Evolutionary conservation across 2,113 vertebrate species (phyloP).

Genomic region (Tricholaema leucomelas): DNA sequence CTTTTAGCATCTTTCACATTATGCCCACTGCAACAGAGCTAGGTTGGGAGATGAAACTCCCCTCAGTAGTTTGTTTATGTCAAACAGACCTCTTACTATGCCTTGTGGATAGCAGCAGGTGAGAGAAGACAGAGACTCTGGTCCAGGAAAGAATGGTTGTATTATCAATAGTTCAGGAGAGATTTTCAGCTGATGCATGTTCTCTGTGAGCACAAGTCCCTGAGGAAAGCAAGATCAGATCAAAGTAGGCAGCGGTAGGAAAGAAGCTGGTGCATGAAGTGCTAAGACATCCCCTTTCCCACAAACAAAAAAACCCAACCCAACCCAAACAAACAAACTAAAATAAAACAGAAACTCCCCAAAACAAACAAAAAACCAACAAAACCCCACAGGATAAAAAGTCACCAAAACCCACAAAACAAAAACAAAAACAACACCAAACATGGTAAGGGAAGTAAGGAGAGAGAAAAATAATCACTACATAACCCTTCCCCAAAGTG

Average conservation of each 20-base stretch:
- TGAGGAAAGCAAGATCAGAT: background rate
- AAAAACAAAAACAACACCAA: too few relatives aligned
- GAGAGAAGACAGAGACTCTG: background rate
- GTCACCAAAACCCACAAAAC: too few relatives aligned
- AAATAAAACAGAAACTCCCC: background rate
- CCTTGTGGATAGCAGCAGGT: background rate
- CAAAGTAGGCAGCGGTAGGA: background rate
- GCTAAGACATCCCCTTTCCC: background rate
- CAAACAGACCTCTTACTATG: background rate
- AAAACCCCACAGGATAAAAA: too few relatives aligned
- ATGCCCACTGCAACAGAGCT: background rate
- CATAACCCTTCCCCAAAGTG: background rate
- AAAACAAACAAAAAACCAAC: too few relatives aligned
- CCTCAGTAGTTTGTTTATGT: constrained; percentile 29
- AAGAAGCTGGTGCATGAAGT: background rate
- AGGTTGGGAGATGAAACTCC: background rate
- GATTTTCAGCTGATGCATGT: background rate
- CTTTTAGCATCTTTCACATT: constrained; percentile 11
- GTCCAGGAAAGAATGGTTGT: background rate
- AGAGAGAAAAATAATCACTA: background rate
- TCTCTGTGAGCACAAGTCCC: background rate
- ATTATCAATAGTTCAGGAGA: background rate
- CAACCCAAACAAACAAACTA: background rate
- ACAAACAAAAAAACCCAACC: background rate
- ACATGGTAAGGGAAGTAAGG: background rate